Conservation (phyloP, 2,797 vertebrate species). For the Catostomus latipinnis region DNA sequence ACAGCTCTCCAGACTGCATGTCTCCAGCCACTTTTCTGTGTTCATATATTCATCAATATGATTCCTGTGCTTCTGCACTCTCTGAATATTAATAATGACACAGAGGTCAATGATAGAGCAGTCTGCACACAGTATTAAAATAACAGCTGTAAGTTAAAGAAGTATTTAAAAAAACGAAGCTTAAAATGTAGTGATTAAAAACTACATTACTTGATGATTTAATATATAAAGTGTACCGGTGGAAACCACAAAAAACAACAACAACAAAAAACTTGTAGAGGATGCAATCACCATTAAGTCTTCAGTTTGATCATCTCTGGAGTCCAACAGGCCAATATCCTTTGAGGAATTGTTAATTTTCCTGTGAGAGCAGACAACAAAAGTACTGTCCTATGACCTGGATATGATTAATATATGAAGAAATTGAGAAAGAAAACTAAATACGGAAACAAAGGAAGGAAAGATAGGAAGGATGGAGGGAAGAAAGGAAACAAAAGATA, state of each 20-base stretch:
- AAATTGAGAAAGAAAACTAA: no score
- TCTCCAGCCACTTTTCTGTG: slow-evolving; percentile 73
- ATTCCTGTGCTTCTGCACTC: slow-evolving; percentile 39
- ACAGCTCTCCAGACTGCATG: slow-evolving; percentile 69
- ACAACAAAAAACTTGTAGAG: neutral
- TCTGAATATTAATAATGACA: slow-evolving; percentile 59
- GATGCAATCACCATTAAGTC: slow-evolving; percentile 72
- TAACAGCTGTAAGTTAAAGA: neutral
- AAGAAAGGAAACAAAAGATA: neutral
- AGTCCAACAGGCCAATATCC: slow-evolving; percentile 68
- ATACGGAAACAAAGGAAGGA: neutral
- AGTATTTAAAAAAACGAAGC: neutral
- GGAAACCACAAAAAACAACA: neutral
- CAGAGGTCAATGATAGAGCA: neutral
- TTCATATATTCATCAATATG: slow-evolving; percentile 56
- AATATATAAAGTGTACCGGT: neutral
- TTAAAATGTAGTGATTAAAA: no score
- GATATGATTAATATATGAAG: neutral
- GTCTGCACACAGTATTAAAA: neutral
- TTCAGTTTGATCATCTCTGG: slow-evolving; percentile 64
- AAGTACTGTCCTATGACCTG: neutral
- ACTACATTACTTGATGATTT: no score
- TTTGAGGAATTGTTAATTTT: neutral
- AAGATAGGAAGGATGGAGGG: neutral
- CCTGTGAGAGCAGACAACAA: neutral